These are phyloP conservation scores for Sebastes hubbsi DNA, from an alignment of 2,797 vertebrate genomes.

Conservation along the genomic window DNA sequence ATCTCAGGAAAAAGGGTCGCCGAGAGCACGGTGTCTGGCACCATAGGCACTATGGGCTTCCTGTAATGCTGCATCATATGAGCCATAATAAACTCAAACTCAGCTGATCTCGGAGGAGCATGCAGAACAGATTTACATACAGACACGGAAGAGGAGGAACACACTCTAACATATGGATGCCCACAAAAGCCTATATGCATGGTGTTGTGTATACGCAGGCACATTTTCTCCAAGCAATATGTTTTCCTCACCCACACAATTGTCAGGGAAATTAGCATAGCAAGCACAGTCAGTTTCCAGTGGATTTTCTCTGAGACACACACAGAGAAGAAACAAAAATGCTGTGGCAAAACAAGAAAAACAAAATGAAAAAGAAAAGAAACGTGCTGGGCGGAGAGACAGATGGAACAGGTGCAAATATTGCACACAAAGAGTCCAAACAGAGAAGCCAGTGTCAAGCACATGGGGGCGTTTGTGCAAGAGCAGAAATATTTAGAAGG, in stretches of 20 bases:
- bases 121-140: constrained; percentile 53
- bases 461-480: constrained; percentile 65
- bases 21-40: constrained; percentile 32
- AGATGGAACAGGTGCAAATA: constrained; percentile 83
- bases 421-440: constrained; percentile 76
- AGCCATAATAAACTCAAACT: constrained; percentile 45
- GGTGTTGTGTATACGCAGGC: not conserved
- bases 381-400: constrained; percentile 21
- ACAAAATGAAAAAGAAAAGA: constrained; percentile 9
- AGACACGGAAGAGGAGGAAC: constrained; percentile 20
- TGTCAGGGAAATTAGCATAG: constrained; percentile 70
- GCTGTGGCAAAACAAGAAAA: not conserved
- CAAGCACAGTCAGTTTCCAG: constrained; percentile 38
- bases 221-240: constrained; percentile 56
- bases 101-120: constrained; percentile 43
- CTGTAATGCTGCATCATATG: constrained; percentile 36
- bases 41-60: not conserved
- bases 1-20: constrained; percentile 42
- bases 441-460: constrained; percentile 81
- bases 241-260: constrained; percentile 65
- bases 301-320: constrained; percentile 48
- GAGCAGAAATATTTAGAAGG: constrained; percentile 83
- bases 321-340: constrained; percentile 30
- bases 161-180: constrained; percentile 14
- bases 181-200: not conserved